Conservation (phyloP, 2,888 invertebrate genomes). For the Dusona sp. region DNA sequence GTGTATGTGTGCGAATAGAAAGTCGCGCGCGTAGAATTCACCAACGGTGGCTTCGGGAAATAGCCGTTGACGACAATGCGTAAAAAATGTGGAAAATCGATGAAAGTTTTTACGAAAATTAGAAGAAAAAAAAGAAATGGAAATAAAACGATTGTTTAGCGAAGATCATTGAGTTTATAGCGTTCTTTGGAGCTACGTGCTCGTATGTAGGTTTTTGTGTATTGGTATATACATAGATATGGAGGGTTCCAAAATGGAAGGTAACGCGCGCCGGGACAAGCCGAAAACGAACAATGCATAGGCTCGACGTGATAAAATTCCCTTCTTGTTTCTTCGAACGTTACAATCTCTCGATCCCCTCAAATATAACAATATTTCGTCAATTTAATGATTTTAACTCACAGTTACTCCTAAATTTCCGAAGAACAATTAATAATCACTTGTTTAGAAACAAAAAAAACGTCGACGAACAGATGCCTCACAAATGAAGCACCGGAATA, state of each 20-base stretch:
- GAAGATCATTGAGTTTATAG: background rate
- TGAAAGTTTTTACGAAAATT: background rate
- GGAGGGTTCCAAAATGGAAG: slow-evolving; percentile 61
- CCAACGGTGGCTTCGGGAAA: background rate
- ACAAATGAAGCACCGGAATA: slow-evolving; percentile 45
- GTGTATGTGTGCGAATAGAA: slow-evolving; percentile 22
- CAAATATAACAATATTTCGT: slow-evolving; percentile 49
- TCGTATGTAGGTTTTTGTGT: background rate
- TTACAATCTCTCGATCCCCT: background rate
- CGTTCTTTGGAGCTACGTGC: background rate
- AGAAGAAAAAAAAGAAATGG: background rate
- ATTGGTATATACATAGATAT: slow-evolving; percentile 10
- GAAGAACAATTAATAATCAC: slow-evolving; percentile 57
- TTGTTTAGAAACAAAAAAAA: slow-evolving; percentile 51
- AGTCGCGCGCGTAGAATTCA: slow-evolving; percentile 33
- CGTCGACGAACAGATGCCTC: slow-evolving; percentile 58
- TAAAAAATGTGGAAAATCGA: background rate
- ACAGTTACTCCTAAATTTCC: slow-evolving; percentile 64
- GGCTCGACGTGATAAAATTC: background rate
- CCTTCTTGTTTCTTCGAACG: background rate
- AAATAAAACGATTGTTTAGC: background rate
- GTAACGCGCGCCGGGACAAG: slow-evolving; percentile 55
- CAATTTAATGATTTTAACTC: slow-evolving; percentile 56
- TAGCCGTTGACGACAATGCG: slow-evolving; percentile 15
- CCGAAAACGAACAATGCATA: slow-evolving; percentile 52